These are phyloP conservation scores for Ochlodes sylvanus DNA, from an alignment of 2,888 invertebrate species.

Conservation along the genomic window DNA sequence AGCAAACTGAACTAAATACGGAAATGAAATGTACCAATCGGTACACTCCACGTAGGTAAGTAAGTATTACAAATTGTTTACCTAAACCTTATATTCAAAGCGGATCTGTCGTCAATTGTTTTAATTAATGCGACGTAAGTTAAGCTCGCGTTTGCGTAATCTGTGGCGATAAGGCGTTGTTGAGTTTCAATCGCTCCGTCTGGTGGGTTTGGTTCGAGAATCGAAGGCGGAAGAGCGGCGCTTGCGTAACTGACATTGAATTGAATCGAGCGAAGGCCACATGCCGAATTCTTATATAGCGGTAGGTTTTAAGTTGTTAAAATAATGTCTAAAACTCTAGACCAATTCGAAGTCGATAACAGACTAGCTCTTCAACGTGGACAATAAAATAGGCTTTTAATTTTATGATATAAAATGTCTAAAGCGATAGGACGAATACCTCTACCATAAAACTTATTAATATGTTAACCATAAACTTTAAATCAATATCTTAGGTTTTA, in stretches of 20 bases:
- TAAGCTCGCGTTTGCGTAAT: slow-evolving; percentile 23
- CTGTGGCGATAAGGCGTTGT: slow-evolving; percentile 58
- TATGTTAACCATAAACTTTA: too few species aligned
- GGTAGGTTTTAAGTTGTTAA: slow-evolving; percentile 7
- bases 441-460: too few species aligned
- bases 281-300: slow-evolving; percentile 67
- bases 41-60: too few species aligned
- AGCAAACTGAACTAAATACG: background rate
- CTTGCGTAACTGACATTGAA: slow-evolving; percentile 85
- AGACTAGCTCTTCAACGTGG: too few species aligned
- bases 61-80: background rate
- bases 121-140: slow-evolving; percentile 10
- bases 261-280: slow-evolving; percentile 73
- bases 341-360: too few species aligned
- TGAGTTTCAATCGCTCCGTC: slow-evolving; percentile 63
- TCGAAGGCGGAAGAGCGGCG: slow-evolving; percentile 72
- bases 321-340: background rate
- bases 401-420: too few species aligned
- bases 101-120: slow-evolving; percentile 20
- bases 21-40: too few species aligned
- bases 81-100: background rate
- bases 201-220: slow-evolving; percentile 54
- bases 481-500: too few species aligned
- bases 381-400: too few species aligned
- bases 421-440: too few species aligned